A percentile compares a stretch with the other conserved stretches of the same genome.
These are phyloP conservation scores for Torymus auratus DNA, from an alignment of 2,888 invertebrate species.

Conservation along the genomic window DNA sequence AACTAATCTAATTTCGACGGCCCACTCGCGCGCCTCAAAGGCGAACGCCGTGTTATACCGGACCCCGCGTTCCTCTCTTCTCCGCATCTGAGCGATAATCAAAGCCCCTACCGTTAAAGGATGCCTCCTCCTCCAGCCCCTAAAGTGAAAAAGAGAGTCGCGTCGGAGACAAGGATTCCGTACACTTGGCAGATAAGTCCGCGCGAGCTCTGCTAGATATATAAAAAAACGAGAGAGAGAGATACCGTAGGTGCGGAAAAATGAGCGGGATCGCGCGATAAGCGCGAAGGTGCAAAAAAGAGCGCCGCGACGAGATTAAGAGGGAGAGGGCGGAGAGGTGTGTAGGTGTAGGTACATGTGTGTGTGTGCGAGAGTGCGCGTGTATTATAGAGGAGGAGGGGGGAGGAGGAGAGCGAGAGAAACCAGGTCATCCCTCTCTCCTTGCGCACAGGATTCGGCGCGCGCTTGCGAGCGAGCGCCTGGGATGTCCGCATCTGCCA, in stretches of 20 bases:
- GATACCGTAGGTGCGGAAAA: neutral
- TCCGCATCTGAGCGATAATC: no score
- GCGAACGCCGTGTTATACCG: no score
- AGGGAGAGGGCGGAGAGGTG: neutral
- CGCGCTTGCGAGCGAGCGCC: slow-evolving; percentile 28
- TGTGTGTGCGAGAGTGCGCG: neutral
- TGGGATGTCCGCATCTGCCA: slow-evolving; percentile 67
- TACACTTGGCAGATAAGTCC: no score
- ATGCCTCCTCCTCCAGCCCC: no score
- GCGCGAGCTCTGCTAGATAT: neutral
- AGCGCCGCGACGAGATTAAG: neutral
- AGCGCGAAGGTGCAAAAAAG: slow-evolving; percentile 11
- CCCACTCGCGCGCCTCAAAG: no score
- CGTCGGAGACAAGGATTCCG: no score
- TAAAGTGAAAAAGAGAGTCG: no score
- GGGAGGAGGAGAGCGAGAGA: slow-evolving; percentile 22
- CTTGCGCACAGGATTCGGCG: slow-evolving; percentile 40
- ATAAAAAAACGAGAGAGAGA: neutral
- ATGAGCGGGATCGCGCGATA: slow-evolving; percentile 31
- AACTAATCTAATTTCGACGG: no score
- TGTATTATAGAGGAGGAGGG: neutral
- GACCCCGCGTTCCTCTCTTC: no score
- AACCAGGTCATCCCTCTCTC: slow-evolving; percentile 50
- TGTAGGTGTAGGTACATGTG: neutral
- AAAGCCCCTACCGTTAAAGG: no score